These are phyloP conservation scores for Siniperca chuatsi DNA, from an alignment of 2,113 vertebrate species.

Conservation along the genomic window DNA sequence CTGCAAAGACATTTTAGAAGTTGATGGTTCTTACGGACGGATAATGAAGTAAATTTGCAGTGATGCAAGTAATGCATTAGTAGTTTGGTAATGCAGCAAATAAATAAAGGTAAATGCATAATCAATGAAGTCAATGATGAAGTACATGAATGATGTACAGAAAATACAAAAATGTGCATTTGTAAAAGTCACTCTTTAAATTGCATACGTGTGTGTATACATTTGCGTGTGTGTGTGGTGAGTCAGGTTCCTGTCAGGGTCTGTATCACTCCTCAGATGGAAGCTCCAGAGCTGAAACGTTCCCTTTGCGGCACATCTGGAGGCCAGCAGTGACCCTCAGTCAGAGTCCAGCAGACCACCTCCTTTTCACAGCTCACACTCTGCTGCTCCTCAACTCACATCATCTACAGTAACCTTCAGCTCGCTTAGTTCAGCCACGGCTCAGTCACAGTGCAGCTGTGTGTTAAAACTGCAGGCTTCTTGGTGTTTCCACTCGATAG, in stretches of 20 bases:
- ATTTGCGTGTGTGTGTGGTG: neutral
- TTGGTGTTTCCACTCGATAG: neutral
- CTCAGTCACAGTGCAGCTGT: neutral
- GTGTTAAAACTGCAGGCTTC: neutral
- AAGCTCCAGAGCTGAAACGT: slow-evolving; percentile 55
- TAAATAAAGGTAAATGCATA: neutral
- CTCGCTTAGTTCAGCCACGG: neutral
- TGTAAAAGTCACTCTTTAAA: neutral
- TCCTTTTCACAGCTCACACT: slow-evolving; percentile 5
- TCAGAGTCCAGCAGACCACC: slow-evolving; percentile 25
- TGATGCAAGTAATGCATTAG: neutral
- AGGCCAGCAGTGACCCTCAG: slow-evolving; percentile 49
- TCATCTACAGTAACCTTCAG: slow-evolving; percentile 14
- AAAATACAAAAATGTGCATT: neutral
- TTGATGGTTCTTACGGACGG: neutral
- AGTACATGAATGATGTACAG: neutral
- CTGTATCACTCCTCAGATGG: slow-evolving; percentile 53
- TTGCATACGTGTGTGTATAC: neutral
- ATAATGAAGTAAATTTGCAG: neutral
- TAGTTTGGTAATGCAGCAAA: neutral
- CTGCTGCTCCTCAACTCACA: neutral
- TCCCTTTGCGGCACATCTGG: slow-evolving; percentile 81
- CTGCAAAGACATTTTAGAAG: neutral
- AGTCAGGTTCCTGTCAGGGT: slow-evolving; percentile 51
- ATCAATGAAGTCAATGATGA: neutral